Evolutionary conservation across 2,888 invertebrate species (phyloP), one percentile per base, ranked within the genome.

Genomic region (Hypsopygia costalis): DNA sequence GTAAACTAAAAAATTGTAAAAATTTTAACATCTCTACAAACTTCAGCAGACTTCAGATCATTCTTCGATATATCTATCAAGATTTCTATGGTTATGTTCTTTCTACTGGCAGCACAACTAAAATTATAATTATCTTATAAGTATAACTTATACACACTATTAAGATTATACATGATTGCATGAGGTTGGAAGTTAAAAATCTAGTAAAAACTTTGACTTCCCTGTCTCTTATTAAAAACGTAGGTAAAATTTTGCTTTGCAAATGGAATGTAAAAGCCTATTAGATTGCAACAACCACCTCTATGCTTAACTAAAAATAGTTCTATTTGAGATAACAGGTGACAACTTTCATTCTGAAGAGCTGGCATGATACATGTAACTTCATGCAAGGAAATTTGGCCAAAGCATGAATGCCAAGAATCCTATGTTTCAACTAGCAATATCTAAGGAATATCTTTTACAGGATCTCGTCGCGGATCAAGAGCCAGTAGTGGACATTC

Each of bases 401-500:
- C 54, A 47, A 46, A 45, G 53, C 46, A 49, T 49, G 45, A 33
- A 39, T 30, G 27, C 28, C 11, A 11, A 7, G 9, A 2, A 21
- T 10, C 10, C 1, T 33, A 1, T 20, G 20, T 8, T 28, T 11
- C 8, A 8, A 16, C 9, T 10, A 21, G 11, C 12, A 10, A 16
- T 21, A 5, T 6, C 4, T 11, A 22, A 21, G 11, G 12, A 46
- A 34, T 35, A 11, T 36, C 36, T 28, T 51, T 65, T 75, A 8
- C 72, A 88, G 88, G 88, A n/a, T 83, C 86, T 53, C 90, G 93
- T 49, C 91, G 94, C 46, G 94, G 93, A 46, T 95, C 95, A 47
- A 92, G 93, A 68, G 93, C 92, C 35, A 94, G 94, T 75, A 94
- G 94, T 69, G 95, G 93, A 57, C 93, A 93, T 41, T 94, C 95